Base-by-base conservation (phyloP, 2,888 invertebrate genomes). In the Anoncus sp. region DNA sequence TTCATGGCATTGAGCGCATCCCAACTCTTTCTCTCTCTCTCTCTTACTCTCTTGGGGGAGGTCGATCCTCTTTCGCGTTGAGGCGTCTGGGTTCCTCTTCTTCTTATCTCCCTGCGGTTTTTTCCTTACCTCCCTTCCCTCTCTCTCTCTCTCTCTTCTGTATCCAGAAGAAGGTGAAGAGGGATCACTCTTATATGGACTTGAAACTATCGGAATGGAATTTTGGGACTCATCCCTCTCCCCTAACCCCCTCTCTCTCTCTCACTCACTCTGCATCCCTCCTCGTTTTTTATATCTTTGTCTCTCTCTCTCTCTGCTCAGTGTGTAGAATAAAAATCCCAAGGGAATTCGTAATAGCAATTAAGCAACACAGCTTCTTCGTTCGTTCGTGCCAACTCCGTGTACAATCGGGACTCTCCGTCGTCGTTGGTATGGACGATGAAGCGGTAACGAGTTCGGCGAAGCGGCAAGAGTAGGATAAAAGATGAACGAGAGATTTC, bases 361-460 rank as follows among this genome's bases (percentile, higher is more conserved):
- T 78, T 78, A 78, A 75, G 62, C 62, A 55, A 66, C 70, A 66
- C 70, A 43, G 74, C 70, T 51, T 55, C 55, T 49, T 66, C 60
- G 40, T 10, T 35, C 40, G 49, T n/a, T 35, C 51, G 10, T n/a
- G n/a, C n/a, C n/a, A n/a, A n/a, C n/a, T n/a, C n/a, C n/a, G n/a
- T n/a, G n/a, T n/a, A 20, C 35, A 51, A 75, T 49, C 49, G 53
- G 55, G 16, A 62, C 35, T 57, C 55, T 67, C 66, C n/a, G 53
- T 43, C 10, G 24, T 27, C 16, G 20, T 20, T 31, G 27, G n/a
- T 67, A 35, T 45, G 71, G 45, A 31, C 66, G 78, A 78, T 78
- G 78, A 78, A 78, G 78, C 78, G 75, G 78, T 78, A 78, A 78
- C 78, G 78, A 78, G 75, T 78, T 78, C 75, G 75, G 45, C 62